Conservation (phyloP, 2,888 invertebrate species). For the Gerosis bhagava region DNA sequence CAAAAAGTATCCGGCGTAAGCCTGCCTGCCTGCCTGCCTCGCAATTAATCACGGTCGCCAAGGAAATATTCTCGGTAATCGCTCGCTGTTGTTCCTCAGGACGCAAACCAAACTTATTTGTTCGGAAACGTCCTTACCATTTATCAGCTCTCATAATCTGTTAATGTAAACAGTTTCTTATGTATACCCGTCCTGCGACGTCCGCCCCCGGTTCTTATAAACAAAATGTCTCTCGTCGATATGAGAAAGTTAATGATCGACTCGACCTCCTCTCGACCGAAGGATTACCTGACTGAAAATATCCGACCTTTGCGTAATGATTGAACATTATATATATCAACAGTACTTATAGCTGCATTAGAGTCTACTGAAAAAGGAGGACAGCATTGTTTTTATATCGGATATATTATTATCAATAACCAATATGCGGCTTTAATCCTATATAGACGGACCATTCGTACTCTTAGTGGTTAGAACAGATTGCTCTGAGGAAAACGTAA, state of each 20-base stretch:
- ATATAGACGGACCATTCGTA: no score
- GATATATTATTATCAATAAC: not conserved
- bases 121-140: constrained; percentile 21
- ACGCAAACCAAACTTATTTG: constrained; percentile 16
- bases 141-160: constrained; percentile 22
- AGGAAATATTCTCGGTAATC: constrained; percentile 33
- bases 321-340: constrained; percentile 4
- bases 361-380: no score
- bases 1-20: constrained; percentile 68
- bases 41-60: constrained; percentile 62
- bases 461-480: no score
- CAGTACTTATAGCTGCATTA: no score
- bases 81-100: constrained; percentile 24
- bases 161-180: constrained; percentile 23
- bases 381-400: no score
- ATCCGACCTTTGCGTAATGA: constrained; percentile 5
- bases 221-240: constrained; percentile 18
- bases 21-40: constrained; percentile 41
- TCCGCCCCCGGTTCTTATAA: constrained; percentile 6
- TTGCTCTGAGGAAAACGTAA: no score
- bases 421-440: not conserved
- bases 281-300: constrained; percentile 8
- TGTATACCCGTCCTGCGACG: constrained; percentile 5
- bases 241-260: constrained; percentile 15
- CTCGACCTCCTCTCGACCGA: constrained; percentile 1